These are phyloP conservation scores for Eristalis pertinax DNA, from an alignment of 2,888 invertebrate genomes.

Conservation along the genomic window DNA sequence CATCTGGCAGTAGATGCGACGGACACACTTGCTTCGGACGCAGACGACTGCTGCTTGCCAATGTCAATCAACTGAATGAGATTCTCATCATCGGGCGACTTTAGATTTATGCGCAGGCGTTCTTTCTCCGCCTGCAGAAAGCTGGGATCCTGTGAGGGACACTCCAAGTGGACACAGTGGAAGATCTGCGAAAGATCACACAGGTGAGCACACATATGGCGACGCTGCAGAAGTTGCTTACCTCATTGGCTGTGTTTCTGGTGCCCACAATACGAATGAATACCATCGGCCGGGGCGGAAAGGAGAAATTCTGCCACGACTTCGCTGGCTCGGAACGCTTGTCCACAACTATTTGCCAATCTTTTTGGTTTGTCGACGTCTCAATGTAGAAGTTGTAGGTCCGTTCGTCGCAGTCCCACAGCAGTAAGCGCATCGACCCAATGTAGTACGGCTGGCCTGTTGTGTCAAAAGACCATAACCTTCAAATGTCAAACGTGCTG, in stretches of 20 bases:
- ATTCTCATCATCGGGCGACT: slow-evolving; percentile 56
- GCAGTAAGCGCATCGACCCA: slow-evolving; percentile 92
- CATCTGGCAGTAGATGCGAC: slow-evolving; percentile 48
- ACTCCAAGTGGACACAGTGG: slow-evolving; percentile 98
- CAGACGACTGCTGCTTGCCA: slow-evolving; percentile 23
- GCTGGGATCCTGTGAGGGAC: slow-evolving; percentile 87
- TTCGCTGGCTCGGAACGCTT: slow-evolving; percentile 91
- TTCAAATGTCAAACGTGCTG: neutral
- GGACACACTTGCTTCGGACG: slow-evolving; percentile 49
- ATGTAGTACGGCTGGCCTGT: slow-evolving; percentile 96
- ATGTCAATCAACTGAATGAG: slow-evolving; percentile 53
- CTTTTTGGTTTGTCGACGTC: slow-evolving; percentile 94
- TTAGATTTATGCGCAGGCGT: slow-evolving; percentile 30
- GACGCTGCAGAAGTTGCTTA: slow-evolving; percentile 77
- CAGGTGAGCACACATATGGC: neutral
- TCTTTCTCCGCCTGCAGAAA: slow-evolving; percentile 70
- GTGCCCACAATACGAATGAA: slow-evolving; percentile 98
- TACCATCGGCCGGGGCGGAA: slow-evolving; percentile 92
- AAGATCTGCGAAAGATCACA: slow-evolving; percentile 88
- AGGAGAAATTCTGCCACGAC: slow-evolving; percentile 97
- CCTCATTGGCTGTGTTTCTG: slow-evolving; percentile 98
- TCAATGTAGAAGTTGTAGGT: slow-evolving; percentile 98
- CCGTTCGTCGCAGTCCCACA: slow-evolving; percentile 98
- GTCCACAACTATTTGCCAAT: slow-evolving; percentile 96
- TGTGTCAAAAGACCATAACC: neutral